Evolutionary conservation across 2,888 invertebrate genomes (phyloP).

Genomic region (Oxyteleia sp.): DNA sequence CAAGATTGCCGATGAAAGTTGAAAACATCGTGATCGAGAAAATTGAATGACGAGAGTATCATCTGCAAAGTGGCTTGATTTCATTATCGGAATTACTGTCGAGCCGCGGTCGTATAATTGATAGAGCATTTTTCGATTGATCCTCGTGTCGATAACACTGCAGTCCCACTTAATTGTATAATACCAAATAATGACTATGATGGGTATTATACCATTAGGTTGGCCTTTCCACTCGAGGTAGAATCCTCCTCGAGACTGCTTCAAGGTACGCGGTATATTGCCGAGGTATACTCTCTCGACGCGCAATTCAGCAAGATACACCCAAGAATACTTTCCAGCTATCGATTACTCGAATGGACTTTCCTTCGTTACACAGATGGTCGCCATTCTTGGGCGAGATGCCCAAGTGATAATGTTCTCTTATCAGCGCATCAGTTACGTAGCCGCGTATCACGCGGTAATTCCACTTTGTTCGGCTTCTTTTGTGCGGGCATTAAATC

Average conservation of each 20-base stretch:
- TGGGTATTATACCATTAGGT: conserved; percentile 62
- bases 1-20: no score
- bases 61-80: conserved; percentile 20
- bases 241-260: no score
- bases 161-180: conserved; percentile 58
- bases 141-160: conserved; percentile 49
- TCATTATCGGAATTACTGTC: conserved; percentile 56
- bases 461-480: conserved; percentile 59
- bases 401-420: conserved; percentile 59
- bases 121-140: conserved; percentile 49
- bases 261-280: conserved; percentile 25
- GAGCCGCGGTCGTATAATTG: conserved; percentile 43
- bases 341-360: conserved; percentile 61
- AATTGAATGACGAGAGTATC: conserved; percentile 19
- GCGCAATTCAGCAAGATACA: conserved; percentile 54
- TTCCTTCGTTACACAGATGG: conserved; percentile 50
- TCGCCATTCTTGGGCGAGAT: conserved; percentile 54
- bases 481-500: conserved; percentile 45
- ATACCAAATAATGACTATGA: conserved; percentile 60
- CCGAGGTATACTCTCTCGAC: conserved; percentile 19
- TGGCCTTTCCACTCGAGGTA: conserved; percentile 50
- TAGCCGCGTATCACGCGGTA: conserved; percentile 66
- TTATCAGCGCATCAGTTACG: conserved; percentile 64
- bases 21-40: conserved; percentile 25
- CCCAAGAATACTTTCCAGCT: conserved; percentile 33